Base-by-base conservation (phyloP, 2,888 invertebrate genomes). In the Scelioninae gen. 1 region DNA sequence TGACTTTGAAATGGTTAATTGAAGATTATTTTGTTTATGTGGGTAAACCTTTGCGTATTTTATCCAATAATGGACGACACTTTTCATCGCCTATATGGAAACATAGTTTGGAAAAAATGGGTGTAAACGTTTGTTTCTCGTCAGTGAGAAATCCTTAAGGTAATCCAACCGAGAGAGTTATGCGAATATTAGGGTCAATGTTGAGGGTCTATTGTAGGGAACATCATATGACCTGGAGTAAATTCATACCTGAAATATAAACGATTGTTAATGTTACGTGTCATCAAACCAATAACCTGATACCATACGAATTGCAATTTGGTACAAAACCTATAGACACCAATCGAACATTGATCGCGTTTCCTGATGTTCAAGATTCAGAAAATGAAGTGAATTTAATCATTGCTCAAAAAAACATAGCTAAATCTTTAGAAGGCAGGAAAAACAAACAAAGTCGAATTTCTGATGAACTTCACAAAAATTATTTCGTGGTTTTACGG, bases 31-130 rank as follows among this genome's bases (percentile, higher is more conserved):
- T 68, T 47, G 53, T 34, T 2, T 38, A 51, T 15, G 23, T 69
- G 11, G 71, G 75, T 9, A 75, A 75, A 53, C 69, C 75, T 5
- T 0, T 15, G 10, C 11, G 58, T 15, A 31, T 76, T n/a, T 38
- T 76, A 7, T 38, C 56, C 10, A 66, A 66, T 56, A 55, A 76
- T 58, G 75, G 65, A 0, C 66, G 58, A 3, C 75, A 76, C 13
- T 76, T 76, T 15, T 32, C 75, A n/a, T 76, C 66, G 9, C 47
- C 56, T 8, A 7, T 58, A 5, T 76, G 75, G 75, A 66, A 29
- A 40, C 13, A 47, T 29, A 34, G 38, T 0, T 47, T 75, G 8
- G 16, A 47, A 11, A 10, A 65, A 23, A n/a, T 58, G 5, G 58
- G 49, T 6, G 43, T 76, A 9, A 13, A 49, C 15, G 49, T 76